phyloP scores from a whole-genome alignment of 2,888 invertebrate genomes.

The Geophilus truncorum region DNA sequence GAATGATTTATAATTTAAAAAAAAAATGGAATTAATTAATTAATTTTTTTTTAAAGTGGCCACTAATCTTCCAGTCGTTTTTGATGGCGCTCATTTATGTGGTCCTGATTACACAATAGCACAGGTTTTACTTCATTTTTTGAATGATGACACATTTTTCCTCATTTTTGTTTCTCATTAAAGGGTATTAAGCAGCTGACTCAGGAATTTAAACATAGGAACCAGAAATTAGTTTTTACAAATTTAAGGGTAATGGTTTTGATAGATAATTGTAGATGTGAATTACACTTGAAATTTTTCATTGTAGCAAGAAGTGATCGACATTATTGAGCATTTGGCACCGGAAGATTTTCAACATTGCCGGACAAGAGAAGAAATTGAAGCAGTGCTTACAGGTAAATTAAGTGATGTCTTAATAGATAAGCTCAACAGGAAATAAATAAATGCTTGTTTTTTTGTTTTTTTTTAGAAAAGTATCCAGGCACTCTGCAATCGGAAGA shows the following conservation, averaged over 20 bases:
- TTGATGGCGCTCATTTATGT: constrained; percentile 37
- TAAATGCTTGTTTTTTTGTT: too few species aligned
- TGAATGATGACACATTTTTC: background rate
- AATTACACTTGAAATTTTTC: background rate
- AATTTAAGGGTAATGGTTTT: constrained; percentile 32
- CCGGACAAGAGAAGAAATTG: constrained; percentile 31
- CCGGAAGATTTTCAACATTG: constrained; percentile 34
- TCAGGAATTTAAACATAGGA: constrained; percentile 36
- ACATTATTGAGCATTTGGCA: constrained; percentile 31
- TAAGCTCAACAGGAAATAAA: background rate
- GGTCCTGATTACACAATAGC: constrained; percentile 38
- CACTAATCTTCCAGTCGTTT: constrained; percentile 34
- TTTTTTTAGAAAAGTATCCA: constrained; percentile 29
- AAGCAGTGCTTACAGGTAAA: constrained; percentile 28
- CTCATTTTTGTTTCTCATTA: constrained; percentile 32
- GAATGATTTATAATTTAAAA: background rate
- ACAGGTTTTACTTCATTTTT: constrained; percentile 30
- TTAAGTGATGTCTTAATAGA: background rate
- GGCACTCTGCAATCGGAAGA: background rate
- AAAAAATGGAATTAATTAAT: background rate
- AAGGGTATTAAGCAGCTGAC: constrained; percentile 37
- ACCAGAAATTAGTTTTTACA: constrained; percentile 37
- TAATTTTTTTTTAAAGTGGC: constrained; percentile 16
- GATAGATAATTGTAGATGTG: background rate
- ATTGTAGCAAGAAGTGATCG: constrained; percentile 29